These are phyloP conservation scores for Archivesica marissinica DNA, from an alignment of 1,140 invertebrate genomes.

Conservation along the genomic window DNA sequence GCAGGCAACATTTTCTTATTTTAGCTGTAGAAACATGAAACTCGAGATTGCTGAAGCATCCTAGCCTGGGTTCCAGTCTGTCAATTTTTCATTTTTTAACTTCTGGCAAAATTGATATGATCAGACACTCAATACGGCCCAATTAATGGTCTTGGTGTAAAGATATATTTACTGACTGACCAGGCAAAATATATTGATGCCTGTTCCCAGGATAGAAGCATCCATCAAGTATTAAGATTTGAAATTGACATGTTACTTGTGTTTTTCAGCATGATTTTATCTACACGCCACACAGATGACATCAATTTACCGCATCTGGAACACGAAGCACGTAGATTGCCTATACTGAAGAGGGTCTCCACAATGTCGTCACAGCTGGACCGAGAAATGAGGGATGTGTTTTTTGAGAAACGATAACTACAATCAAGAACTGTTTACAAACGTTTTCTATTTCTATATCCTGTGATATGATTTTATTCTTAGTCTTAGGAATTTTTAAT, in stretches of 20 bases:
- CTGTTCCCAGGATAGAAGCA: too few relatives aligned
- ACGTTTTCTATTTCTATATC: background rate
- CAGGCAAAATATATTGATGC: too few relatives aligned
- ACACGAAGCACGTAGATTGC: constrained; percentile 73
- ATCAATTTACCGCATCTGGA: constrained; percentile 74
- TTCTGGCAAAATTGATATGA: too few relatives aligned
- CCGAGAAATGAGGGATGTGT: constrained; percentile 79
- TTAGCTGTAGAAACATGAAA: too few relatives aligned
- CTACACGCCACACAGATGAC: constrained; percentile 78
- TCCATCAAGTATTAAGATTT: background rate
- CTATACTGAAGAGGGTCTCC: constrained; percentile 66
- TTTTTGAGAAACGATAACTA: constrained; percentile 80
- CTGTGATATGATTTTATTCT: constrained; percentile 28
- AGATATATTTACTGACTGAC: too few relatives aligned
- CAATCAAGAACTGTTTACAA: background rate
- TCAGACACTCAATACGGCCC: too few relatives aligned
- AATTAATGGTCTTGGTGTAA: too few relatives aligned
- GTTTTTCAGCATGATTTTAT: constrained; percentile 77
- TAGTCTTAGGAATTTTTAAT: too few relatives aligned
- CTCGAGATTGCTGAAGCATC: too few relatives aligned
- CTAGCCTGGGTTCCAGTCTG: too few relatives aligned
- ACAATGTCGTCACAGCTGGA: constrained; percentile 72
- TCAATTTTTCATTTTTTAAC: too few relatives aligned
- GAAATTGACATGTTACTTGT: background rate
- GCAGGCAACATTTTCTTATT: too few relatives aligned